Percentiles rank a stretch among this genome's conserved stretches.
Evolutionary conservation across 2,113 vertebrate genomes (phyloP).

Genomic region (Peromyscus maniculatus): DNA sequence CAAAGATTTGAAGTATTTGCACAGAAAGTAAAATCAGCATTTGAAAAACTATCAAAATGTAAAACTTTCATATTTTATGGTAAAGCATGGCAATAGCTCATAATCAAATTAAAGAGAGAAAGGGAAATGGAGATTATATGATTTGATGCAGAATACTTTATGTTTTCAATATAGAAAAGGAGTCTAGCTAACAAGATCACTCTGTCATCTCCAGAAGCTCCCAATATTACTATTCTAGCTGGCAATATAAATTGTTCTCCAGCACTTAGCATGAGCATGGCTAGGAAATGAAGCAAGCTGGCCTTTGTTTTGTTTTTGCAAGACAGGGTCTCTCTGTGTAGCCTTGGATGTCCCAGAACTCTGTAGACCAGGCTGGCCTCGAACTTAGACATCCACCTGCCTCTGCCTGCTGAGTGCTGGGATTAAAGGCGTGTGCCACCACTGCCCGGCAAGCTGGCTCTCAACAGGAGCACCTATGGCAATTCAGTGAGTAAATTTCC

Average conservation of each 20-base stretch:
- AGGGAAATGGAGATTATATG: conserved; percentile 86
- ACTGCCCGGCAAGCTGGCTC: conserved; percentile 44
- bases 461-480: conserved; percentile 81
- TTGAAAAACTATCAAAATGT: conserved; percentile 90
- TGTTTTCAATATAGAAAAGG: conserved; percentile 88
- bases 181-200: conserved; percentile 85
- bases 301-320: conserved; percentile 34
- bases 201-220: conserved; percentile 86
- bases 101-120: conserved; percentile 91
- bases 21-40: conserved; percentile 90
- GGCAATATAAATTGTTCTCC: conserved; percentile 84
- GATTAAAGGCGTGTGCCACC: not conserved
- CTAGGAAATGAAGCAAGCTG: conserved; percentile 79
- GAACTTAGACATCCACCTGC: not conserved
- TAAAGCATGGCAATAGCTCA: conserved; percentile 88
- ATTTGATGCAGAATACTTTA: conserved; percentile 90
- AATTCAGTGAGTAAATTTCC: conserved; percentile 81
- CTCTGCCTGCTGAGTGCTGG: not conserved
- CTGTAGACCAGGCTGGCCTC: not conserved
- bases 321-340: not conserved
- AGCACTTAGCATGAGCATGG: conserved; percentile 70
- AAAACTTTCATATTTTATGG: conserved; percentile 89
- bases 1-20: conserved; percentile 90
- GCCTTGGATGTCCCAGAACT: not conserved
- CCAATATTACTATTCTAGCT: conserved; percentile 83